Evolutionary conservation across 2,888 invertebrate genomes (phyloP).

Genomic region (Dysmachus trigonus): DNA sequence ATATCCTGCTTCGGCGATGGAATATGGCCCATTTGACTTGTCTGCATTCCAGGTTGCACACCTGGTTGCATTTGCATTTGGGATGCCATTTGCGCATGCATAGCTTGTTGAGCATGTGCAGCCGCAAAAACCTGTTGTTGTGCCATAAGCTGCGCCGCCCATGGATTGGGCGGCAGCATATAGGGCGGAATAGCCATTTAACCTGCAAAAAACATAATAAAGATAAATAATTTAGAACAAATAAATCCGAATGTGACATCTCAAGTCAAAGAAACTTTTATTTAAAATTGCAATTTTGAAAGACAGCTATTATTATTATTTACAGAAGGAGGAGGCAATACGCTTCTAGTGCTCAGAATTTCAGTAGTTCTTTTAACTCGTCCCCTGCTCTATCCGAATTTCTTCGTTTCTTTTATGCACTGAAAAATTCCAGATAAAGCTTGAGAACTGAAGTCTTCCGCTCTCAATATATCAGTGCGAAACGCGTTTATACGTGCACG

Average conservation of each 20-base stretch:
- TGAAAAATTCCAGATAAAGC: too few species aligned
- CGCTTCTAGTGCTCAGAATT: too few species aligned
- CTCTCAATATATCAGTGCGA: too few species aligned
- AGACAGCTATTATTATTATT: too few species aligned
- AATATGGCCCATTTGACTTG: constrained; percentile 65
- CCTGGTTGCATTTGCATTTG: constrained; percentile 69
- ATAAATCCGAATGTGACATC: neutral
- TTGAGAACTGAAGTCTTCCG: too few species aligned
- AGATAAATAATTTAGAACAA: neutral
- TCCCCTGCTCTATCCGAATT: too few species aligned
- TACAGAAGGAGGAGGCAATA: too few species aligned
- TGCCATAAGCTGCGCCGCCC: constrained; percentile 91
- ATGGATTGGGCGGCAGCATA: constrained; percentile 70
- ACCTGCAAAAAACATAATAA: neutral
- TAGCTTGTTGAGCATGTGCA: constrained; percentile 73
- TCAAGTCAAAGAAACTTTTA: neutral
- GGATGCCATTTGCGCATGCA: constrained; percentile 67
- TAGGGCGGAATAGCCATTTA: constrained; percentile 63
- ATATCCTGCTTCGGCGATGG: constrained; percentile 78
- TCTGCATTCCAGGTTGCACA: constrained; percentile 51
- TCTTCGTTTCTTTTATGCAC: too few species aligned
- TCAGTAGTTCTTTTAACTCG: too few species aligned
- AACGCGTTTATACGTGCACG: too few species aligned
- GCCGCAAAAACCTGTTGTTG: constrained; percentile 81
- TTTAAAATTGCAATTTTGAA: too few species aligned